Evolutionary conservation across 2,113 vertebrate species (phyloP), one percentile per base, ranked within the genome.

Genomic region (Rattus rattus): DNA sequence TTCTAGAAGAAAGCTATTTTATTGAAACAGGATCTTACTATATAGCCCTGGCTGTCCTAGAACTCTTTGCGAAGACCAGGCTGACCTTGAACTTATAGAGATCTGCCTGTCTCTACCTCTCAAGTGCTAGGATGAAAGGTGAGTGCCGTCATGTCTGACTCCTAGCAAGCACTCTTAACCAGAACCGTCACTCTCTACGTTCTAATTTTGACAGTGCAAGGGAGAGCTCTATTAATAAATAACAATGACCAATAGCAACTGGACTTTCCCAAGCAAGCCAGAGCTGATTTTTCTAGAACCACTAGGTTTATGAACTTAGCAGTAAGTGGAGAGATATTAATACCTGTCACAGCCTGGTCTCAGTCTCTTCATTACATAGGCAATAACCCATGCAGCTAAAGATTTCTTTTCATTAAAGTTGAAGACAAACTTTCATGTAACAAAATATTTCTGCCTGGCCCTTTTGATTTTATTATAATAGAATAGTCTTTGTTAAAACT

Each of bases 381-480:
- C n/a, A 94, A 52, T 65, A 76, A 75, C 65, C 39, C 77, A 87
- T 33, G 10, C 59, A 67, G 49, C 86, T 94, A 63, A 63, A 95
- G 33, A 88, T 72, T 77, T 65, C 24, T 86, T 88, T 94, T 81
- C 94, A 92, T n/a, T 26, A 26, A 69, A 69, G 26, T 36, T 95
- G 20, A 75, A 76, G 54, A 65, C 56, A 54, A 59, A 88, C 19
- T 90, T 95, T 75, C 91, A 67, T 2, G 43, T 69, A 92, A 86
- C 47, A 75, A 77, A 94, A 90, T 16, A 90, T 63, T 65, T 96
- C 86, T 69, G 22, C 4, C 94, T 92, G 95, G 52, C 61, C n/a
- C 9, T n/a, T 90, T 6, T 65, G 28, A 47, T 65, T 96, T 97
- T 70, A 84, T 76, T 76, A 86, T 49, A 92, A 87, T 61, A 95